Percentiles rank a stretch among this genome's conserved stretches.
Conservation (phyloP, 2,888 invertebrate species). For the Endotricha flammealis region DNA sequence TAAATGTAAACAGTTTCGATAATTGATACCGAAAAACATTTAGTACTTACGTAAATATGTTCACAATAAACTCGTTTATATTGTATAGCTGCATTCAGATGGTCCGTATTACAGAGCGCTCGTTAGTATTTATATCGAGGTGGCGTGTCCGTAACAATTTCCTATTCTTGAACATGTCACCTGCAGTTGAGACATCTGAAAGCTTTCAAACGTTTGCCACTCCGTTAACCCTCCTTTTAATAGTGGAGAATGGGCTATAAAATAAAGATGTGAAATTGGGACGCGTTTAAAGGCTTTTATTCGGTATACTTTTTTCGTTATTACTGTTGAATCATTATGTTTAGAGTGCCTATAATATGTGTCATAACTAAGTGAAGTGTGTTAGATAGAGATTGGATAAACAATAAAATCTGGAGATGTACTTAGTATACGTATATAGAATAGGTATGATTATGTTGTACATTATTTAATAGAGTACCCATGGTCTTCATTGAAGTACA, state of each 20-base stretch:
- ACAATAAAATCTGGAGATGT: too few species aligned
- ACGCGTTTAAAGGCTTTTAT: neutral
- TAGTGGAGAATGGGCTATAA: neutral
- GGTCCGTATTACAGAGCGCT: neutral
- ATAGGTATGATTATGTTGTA: too few species aligned
- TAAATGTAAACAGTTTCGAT: too few species aligned
- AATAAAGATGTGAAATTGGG: neutral
- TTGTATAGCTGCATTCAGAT: neutral
- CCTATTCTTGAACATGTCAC: conserved; percentile 42
- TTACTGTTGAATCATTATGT: neutral
- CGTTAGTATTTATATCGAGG: conserved; percentile 10
- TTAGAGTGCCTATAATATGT: too few species aligned
- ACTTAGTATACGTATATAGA: too few species aligned
- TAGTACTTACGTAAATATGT: too few species aligned
- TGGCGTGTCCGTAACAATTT: conserved; percentile 45
- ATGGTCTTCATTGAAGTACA: too few species aligned
- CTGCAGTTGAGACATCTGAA: conserved; percentile 48
- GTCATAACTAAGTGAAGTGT: too few species aligned
- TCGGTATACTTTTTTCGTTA: neutral
- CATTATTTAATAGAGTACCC: too few species aligned
- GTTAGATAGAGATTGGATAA: too few species aligned
- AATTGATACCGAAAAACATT: too few species aligned
- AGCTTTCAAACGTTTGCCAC: conserved; percentile 63
- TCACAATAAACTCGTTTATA: too few species aligned
- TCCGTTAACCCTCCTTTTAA: conserved; percentile 36